These are phyloP conservation scores for Tromatobia lineatoria DNA, from an alignment of 2,888 invertebrate genomes.

Conservation along the genomic window DNA sequence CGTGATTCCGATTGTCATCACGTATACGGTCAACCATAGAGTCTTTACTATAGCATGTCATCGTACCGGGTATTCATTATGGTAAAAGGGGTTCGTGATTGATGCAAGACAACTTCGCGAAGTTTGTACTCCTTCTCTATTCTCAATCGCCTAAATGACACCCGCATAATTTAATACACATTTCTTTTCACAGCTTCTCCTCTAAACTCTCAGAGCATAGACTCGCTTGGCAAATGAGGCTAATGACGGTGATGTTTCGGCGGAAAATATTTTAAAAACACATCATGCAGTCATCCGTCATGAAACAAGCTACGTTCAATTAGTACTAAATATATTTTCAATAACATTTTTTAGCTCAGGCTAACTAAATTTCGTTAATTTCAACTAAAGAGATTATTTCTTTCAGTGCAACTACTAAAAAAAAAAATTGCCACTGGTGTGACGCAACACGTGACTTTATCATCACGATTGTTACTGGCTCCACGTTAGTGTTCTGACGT, in stretches of 20 bases:
- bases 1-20: not conserved
- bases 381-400: too few relatives aligned
- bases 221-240: not conserved
- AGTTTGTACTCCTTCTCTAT: not conserved
- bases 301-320: not conserved
- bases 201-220: not conserved
- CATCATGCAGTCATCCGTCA: not conserved
- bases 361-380: too few relatives aligned
- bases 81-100: not conserved
- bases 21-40: not conserved
- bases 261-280: not conserved
- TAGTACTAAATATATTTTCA: too few relatives aligned
- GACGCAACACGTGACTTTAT: too few relatives aligned
- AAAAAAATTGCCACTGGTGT: too few relatives aligned
- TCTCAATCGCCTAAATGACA: not conserved
- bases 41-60: not conserved
- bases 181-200: not conserved
- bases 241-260: too few relatives aligned
- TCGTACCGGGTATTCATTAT: not conserved
- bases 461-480: too few relatives aligned
- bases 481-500: too few relatives aligned
- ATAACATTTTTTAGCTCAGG: too few relatives aligned
- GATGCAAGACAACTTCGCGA: not conserved
- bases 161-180: conserved; percentile 19
- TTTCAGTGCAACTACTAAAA: too few relatives aligned